These are phyloP conservation scores for Takifugu flavidus DNA, from an alignment of 2,113 vertebrate species.

Conservation along the genomic window DNA sequence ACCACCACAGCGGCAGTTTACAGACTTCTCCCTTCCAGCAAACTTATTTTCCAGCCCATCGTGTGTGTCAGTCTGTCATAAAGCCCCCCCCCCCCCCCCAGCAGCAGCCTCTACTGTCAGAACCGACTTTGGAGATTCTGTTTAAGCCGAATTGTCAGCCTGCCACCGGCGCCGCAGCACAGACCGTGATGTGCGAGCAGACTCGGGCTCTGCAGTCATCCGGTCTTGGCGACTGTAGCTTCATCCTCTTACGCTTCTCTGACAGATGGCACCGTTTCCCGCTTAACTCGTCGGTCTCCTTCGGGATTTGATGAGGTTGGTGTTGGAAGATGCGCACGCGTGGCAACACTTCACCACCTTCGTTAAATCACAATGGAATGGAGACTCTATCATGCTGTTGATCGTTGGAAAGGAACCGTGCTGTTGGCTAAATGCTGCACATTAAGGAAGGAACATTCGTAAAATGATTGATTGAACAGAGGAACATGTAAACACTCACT, in stretches of 20 bases:
- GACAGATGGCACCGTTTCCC: conserved; percentile 35
- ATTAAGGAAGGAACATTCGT: too few species aligned
- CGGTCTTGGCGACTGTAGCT: conserved; percentile 17
- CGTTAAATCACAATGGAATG: neutral
- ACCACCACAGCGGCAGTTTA: conserved; percentile 1
- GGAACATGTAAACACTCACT: too few species aligned
- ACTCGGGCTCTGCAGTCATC: conserved; percentile 7
- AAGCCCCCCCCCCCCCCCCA: too few species aligned
- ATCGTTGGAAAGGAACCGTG: too few species aligned
- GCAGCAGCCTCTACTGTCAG: too few species aligned
- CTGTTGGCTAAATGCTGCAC: too few species aligned
- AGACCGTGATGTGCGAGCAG: neutral
- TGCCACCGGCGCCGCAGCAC: conserved; percentile 15
- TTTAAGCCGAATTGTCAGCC: conserved; percentile 10
- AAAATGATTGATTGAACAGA: too few species aligned
- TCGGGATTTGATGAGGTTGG: conserved; percentile 10
- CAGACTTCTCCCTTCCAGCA: conserved; percentile 8
- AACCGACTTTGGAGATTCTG: neutral
- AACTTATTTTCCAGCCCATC: conserved; percentile 24
- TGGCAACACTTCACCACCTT: neutral
- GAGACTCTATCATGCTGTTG: conserved; percentile 9
- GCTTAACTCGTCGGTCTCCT: conserved; percentile 9
- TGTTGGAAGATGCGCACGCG: conserved; percentile 11
- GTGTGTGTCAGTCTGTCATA: too few species aligned
- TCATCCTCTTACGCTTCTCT: conserved; percentile 33